phyloP scores from a whole-genome alignment of 2,797 vertebrate genomes.

The Acipenser oxyrinchus region DNA sequence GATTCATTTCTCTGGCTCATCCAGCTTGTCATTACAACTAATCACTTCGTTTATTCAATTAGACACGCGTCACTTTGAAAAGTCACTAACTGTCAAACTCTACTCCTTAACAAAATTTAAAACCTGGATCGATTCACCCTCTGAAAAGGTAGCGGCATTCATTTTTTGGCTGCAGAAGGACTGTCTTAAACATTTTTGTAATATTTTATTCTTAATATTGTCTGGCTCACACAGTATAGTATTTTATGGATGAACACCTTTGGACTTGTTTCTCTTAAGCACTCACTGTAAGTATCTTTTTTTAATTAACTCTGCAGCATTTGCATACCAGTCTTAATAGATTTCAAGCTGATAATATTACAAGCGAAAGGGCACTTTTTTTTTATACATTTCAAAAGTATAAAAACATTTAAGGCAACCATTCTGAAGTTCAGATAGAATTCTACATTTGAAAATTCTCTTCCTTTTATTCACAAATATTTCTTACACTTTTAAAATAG shows the following conservation, averaged over 20 bases:
- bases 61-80: slow-evolving; percentile 52
- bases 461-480: too few relatives aligned
- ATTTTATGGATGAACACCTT: not conserved
- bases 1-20: slow-evolving; percentile 42
- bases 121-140: slow-evolving; percentile 32
- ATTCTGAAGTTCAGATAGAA: too few relatives aligned
- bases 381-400: too few relatives aligned
- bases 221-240: slow-evolving; percentile 4
- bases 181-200: slow-evolving; percentile 15
- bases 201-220: not conserved
- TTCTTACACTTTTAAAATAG: too few relatives aligned
- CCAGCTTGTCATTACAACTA: slow-evolving; percentile 47
- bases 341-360: too few relatives aligned
- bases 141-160: slow-evolving; percentile 20
- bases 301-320: too few relatives aligned
- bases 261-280: not conserved
- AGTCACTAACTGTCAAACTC: slow-evolving; percentile 47
- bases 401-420: too few relatives aligned
- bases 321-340: too few relatives aligned
- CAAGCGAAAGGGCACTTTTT: too few relatives aligned
- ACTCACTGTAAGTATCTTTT: too few relatives aligned
- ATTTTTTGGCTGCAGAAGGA: slow-evolving; percentile 13
- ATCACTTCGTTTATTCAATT: slow-evolving; percentile 57
- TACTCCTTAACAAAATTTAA: slow-evolving; percentile 41
- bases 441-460: too few relatives aligned